Percentiles rank a stretch among this genome's conserved stretches.
Conservation (phyloP, 2,113 vertebrate species). For the Dunckerocampus dactyliophorus region DNA sequence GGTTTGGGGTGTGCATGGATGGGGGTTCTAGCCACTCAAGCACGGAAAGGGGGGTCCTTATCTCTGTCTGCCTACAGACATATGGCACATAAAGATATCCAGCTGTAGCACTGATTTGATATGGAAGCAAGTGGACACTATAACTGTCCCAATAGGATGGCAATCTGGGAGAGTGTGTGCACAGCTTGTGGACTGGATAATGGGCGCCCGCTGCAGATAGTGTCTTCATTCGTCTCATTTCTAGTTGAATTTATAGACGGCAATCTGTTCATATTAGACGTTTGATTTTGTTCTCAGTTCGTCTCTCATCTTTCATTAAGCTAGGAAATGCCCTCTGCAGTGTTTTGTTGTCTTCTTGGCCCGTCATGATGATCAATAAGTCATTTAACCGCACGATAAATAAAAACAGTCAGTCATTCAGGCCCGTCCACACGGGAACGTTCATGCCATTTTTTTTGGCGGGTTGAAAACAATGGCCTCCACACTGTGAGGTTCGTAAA, state of each 20-base stretch:
- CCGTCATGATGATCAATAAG: too few relatives aligned
- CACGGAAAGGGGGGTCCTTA: conserved; percentile 39
- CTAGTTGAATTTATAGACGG: background rate
- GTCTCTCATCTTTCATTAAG: conserved; percentile 8
- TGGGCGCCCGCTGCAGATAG: conserved; percentile 2
- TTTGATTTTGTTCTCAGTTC: conserved; percentile 1
- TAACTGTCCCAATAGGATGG: conserved; percentile 5
- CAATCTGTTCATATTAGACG: conserved; percentile 5
- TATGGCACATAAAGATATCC: conserved; percentile 56
- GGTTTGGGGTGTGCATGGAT: conserved; percentile 2
- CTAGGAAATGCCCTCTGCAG: background rate
- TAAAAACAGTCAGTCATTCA: too few relatives aligned
- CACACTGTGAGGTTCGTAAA: too few relatives aligned
- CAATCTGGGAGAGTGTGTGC: conserved; percentile 18
- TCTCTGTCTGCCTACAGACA: conserved; percentile 42
- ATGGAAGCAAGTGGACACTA: conserved; percentile 8
- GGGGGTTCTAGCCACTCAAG: conserved; percentile 24
- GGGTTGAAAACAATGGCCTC: too few relatives aligned
- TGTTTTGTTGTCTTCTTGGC: background rate
- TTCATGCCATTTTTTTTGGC: too few relatives aligned
- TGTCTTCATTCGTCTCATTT: conserved; percentile 17
- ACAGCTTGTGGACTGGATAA: conserved; percentile 31
- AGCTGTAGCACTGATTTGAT: conserved; percentile 40
- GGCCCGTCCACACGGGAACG: too few relatives aligned
- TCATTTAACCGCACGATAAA: too few relatives aligned